Evolutionary conservation across 2,888 invertebrate species (phyloP), one percentile per base, ranked within the genome.

Genomic region (Chrysina gloriosa): DNA sequence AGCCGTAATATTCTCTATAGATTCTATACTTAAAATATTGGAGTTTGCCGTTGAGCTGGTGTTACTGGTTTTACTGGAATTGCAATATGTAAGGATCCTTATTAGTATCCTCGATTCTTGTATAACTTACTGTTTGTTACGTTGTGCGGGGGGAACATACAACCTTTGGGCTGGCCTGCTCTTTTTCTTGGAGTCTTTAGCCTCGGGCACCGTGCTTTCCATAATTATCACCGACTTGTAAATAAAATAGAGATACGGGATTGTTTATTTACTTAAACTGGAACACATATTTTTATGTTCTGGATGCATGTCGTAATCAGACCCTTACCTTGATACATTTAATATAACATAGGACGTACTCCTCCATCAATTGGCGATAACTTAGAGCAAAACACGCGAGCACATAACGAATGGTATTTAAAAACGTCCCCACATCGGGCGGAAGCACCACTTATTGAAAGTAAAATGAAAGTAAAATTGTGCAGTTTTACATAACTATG

Each of bases 381-480:
- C 29, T 52, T 52, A 11, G 7, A 31, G 14, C 29, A 29, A 56
- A 56, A 56, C 56, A 36, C 56, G 36, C 39, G 23, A 56, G 14
- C 9, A 34, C 34, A 36, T 19, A 36, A 56, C 36, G 23, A 48
- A 65, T 39, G 7, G 52, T n/a, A 16, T 65, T 48, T 29, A 65
- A 23, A 31, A 42, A 52, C 31, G 50, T 52, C 14, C 39, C 16
- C 9, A 27, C 39, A 67, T 63, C 48, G 16, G n/a, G 64, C 66
- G 64, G 56, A 63, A 69, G 67, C 69, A 36, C 14, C 61, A 52
- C 36, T 56, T 54, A 70, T 63, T 71, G 73, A 73, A 72, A 74
- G 73, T 74, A 64, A 77, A 81, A 82, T 81, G 83, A 83, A 83
- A 83, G 83, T 82, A 82, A 82, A 82, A 82, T 78, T 75, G 69